Evolutionary conservation across 2,113 vertebrate species (phyloP), one percentile per base, ranked within the genome.

Genomic region (Prolemur simus): DNA sequence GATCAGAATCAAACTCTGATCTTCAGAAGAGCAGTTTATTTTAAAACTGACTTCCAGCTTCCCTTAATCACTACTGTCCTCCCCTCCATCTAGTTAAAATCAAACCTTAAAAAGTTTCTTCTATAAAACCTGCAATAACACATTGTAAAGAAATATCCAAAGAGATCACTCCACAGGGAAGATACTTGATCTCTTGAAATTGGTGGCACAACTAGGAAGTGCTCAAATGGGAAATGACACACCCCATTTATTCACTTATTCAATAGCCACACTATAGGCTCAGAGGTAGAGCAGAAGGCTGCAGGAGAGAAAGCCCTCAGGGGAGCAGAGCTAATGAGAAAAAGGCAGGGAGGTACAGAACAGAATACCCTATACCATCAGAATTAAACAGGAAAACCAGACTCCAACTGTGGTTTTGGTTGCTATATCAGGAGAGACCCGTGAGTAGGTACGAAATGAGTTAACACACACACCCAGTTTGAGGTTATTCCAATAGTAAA

Each of bases 281-380:
- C 3, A 21, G 27, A 78, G 0, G 27, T 20, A 34, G 23, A 73
- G 14, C 4, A 78, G 20, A 78, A 6, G 84, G 29, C 3, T 11
- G 14, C 1, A 8, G 13, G 10, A 82, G 13, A 49, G 21, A 42
- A 27, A 56, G 7, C 6, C 20, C 39, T 64, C 17, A 63, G 2
- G 32, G 4, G 1, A 71, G 54, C 21, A 58, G 7, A 73, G 64
- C 5, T 21, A 42, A 39, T 27, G 8, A 76, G 63, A 7, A 64
- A 27, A 83, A 27, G 12, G 0, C 21, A 39, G 42, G 7, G 8
- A 49, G 8, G 17, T 14, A 25, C 0, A 15, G 14, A 23, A 8
- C 20, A 39, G 60, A 39, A 39, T 1, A 9, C 32, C 17, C 15
- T 8, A 2, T 0, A 12, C 4, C 37, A 21, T 15, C 6, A 25